These are phyloP conservation scores for Hypomesus transpacificus DNA, from an alignment of 2,113 vertebrate species.

Conservation along the genomic window DNA sequence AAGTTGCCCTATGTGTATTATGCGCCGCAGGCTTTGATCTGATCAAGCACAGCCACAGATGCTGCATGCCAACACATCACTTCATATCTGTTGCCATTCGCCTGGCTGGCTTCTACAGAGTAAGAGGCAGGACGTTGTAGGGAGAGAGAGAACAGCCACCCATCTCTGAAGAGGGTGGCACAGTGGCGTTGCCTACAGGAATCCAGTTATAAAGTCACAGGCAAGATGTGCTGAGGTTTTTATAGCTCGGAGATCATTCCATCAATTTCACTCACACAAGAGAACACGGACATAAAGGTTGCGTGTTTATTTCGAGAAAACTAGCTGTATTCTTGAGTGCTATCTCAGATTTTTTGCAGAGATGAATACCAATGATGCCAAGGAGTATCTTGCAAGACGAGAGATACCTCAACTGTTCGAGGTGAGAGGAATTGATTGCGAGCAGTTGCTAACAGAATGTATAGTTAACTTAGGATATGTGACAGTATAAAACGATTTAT, in stretches of 20 bases:
- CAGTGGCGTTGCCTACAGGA: constrained; percentile 50
- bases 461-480: no score
- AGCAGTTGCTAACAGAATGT: neutral
- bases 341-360: constrained; percentile 42
- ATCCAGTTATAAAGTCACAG: constrained; percentile 51
- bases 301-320: constrained; percentile 8
- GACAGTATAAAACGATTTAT: neutral
- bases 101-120: neutral
- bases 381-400: constrained; percentile 89
- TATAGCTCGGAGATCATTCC: constrained; percentile 12
- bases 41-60: neutral
- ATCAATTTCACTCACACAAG: constrained; percentile 18
- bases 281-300: constrained; percentile 19
- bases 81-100: neutral
- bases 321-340: constrained; percentile 17
- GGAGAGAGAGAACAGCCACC: constrained; percentile 26
- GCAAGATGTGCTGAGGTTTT: constrained; percentile 59
- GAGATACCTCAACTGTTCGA: constrained; percentile 97
- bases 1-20: neutral
- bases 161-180: constrained; percentile 34
- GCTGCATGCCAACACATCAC: neutral
- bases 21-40: neutral
- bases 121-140: constrained; percentile 7
- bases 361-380: constrained; percentile 90
- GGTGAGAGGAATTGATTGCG: constrained; percentile 70